Conservation (phyloP, 2,888 invertebrate genomes). For the Falcaria lacertinaria region DNA sequence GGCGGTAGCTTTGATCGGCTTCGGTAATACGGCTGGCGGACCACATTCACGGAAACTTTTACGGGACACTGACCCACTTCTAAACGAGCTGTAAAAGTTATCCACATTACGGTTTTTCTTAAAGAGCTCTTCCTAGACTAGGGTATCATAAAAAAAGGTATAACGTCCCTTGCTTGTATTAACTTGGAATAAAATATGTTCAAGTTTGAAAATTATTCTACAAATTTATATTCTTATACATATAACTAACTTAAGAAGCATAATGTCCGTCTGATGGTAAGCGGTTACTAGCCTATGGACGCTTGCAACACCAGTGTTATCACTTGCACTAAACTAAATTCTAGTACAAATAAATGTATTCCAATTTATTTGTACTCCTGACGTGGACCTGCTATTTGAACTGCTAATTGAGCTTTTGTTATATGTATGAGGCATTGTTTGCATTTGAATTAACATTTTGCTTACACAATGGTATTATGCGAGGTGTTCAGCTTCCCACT, state of each 20-base stretch:
- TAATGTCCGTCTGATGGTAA: too few relatives aligned
- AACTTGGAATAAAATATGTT: too few relatives aligned
- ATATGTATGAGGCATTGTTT: slow-evolving; percentile 7
- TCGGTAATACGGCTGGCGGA: slow-evolving; percentile 50
- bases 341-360: too few relatives aligned
- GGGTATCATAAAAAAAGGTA: slow-evolving; percentile 19
- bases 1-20: slow-evolving; percentile 62
- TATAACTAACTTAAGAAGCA: too few relatives aligned
- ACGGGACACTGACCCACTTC: slow-evolving; percentile 73
- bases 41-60: slow-evolving; percentile 69
- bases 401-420: neutral
- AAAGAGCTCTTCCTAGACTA: slow-evolving; percentile 32
- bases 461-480: neutral
- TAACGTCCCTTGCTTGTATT: neutral
- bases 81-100: slow-evolving; percentile 52
- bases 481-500: slow-evolving; percentile 23
- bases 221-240: neutral
- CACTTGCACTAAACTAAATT: too few relatives aligned
- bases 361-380: too few relatives aligned
- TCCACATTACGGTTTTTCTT: slow-evolving; percentile 43
- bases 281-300: too few relatives aligned
- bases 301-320: too few relatives aligned
- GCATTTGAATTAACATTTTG: neutral
- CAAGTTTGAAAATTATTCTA: neutral
- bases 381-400: neutral